Conservation (phyloP, 2,888 invertebrate genomes). For the Sialis lutaria region DNA sequence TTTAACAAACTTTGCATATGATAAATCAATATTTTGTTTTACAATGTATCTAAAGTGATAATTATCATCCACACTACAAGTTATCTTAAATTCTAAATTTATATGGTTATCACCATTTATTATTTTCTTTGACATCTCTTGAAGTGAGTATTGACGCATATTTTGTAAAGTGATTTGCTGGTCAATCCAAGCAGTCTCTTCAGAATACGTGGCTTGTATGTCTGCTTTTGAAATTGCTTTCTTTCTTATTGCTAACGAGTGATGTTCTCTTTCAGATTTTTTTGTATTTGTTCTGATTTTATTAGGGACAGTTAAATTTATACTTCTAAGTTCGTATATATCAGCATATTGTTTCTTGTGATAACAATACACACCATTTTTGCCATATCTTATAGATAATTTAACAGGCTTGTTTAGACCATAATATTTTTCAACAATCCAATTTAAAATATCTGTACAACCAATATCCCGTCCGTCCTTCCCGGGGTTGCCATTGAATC, state of each 20-base stretch:
- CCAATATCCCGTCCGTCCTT: conserved; percentile 12
- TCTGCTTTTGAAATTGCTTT: conserved; percentile 8
- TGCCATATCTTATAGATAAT: neutral
- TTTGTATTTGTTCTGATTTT: conserved; percentile 5
- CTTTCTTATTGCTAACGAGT: conserved; percentile 6
- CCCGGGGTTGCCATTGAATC: conserved; percentile 10
- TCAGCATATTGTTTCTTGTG: no score
- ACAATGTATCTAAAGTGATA: no score
- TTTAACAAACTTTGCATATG: neutral
- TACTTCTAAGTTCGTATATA: neutral
- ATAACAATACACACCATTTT: neutral
- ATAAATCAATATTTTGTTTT: no score
- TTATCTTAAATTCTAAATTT: no score
- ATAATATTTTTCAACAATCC: neutral
- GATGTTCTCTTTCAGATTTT: conserved; percentile 5
- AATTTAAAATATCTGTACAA: conserved; percentile 1
- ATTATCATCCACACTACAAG: no score
- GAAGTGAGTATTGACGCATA: conserved; percentile 6
- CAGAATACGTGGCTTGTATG: conserved; percentile 6
- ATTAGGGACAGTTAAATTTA: neutral
- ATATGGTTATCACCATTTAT: no score
- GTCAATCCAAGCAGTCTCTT: conserved; percentile 6
- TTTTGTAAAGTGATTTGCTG: conserved; percentile 6
- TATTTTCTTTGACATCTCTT: no score
- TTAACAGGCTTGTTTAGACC: neutral